Percentiles rank a stretch among this genome's conserved stretches.
phyloP scores from a whole-genome alignment of 2,797 vertebrate genomes.

The Masticophis lateralis region DNA sequence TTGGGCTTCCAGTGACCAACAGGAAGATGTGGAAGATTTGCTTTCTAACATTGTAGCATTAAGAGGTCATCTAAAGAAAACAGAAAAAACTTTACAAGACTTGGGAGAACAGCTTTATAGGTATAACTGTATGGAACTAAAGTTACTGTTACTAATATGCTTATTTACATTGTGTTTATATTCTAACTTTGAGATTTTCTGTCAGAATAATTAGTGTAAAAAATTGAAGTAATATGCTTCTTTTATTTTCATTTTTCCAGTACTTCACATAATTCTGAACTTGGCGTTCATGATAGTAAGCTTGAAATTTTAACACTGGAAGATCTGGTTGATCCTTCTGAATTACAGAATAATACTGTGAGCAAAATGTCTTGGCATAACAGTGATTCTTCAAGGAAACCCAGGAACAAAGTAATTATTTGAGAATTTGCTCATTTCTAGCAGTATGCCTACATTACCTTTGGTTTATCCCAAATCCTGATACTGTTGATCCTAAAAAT shows the following conservation, averaged over 20 bases:
- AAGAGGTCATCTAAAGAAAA: conserved; percentile 71
- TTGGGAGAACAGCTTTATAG: conserved; percentile 72
- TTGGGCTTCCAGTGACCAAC: conserved; percentile 44
- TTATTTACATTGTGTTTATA: background rate
- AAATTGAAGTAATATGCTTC: background rate
- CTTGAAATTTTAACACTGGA: conserved; percentile 64
- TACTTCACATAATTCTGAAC: conserved; percentile 48
- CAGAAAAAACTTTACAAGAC: conserved; percentile 72
- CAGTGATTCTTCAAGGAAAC: conserved; percentile 57
- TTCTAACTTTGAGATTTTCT: background rate
- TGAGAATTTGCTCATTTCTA: background rate
- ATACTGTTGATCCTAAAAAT: background rate
- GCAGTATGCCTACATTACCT: background rate
- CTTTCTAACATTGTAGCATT: conserved; percentile 71
- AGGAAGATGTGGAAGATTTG: conserved; percentile 62
- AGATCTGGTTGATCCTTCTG: conserved; percentile 61
- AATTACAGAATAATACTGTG: conserved; percentile 52
- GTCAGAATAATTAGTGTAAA: background rate
- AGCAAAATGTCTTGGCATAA: conserved; percentile 48
- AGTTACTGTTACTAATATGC: background rate
- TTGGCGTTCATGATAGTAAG: conserved; percentile 42
- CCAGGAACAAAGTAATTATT: conserved; percentile 65
- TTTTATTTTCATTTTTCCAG: conserved; percentile 48
- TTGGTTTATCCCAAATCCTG: background rate
- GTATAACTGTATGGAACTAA: conserved; percentile 45